Conservation (phyloP, 1,140 invertebrate genomes). For the Danaus melanippus region DNA sequence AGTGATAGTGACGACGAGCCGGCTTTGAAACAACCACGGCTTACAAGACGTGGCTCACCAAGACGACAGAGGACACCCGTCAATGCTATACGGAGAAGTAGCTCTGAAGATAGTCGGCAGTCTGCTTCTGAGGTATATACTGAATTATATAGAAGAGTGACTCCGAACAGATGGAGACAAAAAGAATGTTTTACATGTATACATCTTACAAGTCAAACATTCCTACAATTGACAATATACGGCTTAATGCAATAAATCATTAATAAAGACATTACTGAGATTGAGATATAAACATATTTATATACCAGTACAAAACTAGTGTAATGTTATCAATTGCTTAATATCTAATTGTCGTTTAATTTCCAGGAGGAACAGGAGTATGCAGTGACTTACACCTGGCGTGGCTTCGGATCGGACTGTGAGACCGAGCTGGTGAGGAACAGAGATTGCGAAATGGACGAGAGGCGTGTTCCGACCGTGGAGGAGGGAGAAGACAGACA, state of each 20-base stretch:
- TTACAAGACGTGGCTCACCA: slow-evolving; percentile 61
- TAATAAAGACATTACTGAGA: too few species aligned
- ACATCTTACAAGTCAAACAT: too few species aligned
- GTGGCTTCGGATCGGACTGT: slow-evolving; percentile 54
- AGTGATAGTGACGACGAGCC: slow-evolving; percentile 80
- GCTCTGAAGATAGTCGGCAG: slow-evolving; percentile 55
- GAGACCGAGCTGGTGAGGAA: slow-evolving; percentile 43
- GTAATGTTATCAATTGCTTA: too few species aligned
- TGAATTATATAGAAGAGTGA: background rate
- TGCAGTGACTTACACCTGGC: slow-evolving; percentile 54
- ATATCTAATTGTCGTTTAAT: background rate
- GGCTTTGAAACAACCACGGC: slow-evolving; percentile 77
- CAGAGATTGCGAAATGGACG: slow-evolving; percentile 41
- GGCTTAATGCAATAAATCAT: too few species aligned
- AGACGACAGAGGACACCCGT: slow-evolving; percentile 43
- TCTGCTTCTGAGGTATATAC: slow-evolving; percentile 56
- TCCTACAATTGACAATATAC: too few species aligned
- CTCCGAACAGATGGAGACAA: too few species aligned
- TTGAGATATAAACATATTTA: too few species aligned
- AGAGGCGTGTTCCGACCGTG: slow-evolving; percentile 48
- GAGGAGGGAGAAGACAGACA: slow-evolving; percentile 20
- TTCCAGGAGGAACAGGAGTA: slow-evolving; percentile 60
- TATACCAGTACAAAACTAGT: too few species aligned
- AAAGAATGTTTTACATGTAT: background rate
- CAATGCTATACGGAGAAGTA: slow-evolving; percentile 33